Evolutionary conservation across 53 echinoderm and acorn worm species (phyloP), one percentile per base, ranked within the genome.

Genomic region (Temnopleurus reevesii): DNA sequence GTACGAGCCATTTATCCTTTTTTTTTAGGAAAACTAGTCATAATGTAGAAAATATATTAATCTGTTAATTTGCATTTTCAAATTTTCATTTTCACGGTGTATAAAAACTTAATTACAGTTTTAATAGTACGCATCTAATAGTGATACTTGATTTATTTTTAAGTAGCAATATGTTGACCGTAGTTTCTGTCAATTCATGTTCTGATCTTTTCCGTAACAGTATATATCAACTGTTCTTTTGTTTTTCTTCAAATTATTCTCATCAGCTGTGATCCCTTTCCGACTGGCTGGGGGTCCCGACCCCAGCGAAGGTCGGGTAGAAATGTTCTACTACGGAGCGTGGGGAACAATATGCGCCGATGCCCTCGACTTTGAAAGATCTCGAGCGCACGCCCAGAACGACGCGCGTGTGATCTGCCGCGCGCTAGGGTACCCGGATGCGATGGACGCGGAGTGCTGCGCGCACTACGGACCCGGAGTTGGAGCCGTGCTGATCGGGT

Each of bases 381-480:
- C 0, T 17, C 43, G 3, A 7, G 3, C 19, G 6, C 1, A 41
- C 34, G 53, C 12, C 53, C 49, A 28, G 53, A 45, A 49, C 21
- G 33, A 47, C 21, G 88, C 88, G 17, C 88, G 88, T 4, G 53
- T 66, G 19, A 65, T 87, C 53, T 87, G 88, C 46, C 65, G 53
- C 8, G 66, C 21, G 45, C 47, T 87, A 31, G 88, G 88, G 21
- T 87, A 53, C 51, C 88, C 88, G 71, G 88, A 87, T 71, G 71
- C 88, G 21, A 36, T 71, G 18, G 71, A 43, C n/a, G 6, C 43
- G 2, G 15, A 71, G 1, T 71, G 71, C 23, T 71, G 71, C 71
- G 71, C 13, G 41, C 5, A 71, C 71, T 71, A n/a, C 21, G 71
- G 71, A 41, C 71, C 71, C 43, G 71, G 71, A 0, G 21, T 71